Evolutionary conservation across 2,888 invertebrate genomes (phyloP).

Genomic region (Melitaea athalia): DNA sequence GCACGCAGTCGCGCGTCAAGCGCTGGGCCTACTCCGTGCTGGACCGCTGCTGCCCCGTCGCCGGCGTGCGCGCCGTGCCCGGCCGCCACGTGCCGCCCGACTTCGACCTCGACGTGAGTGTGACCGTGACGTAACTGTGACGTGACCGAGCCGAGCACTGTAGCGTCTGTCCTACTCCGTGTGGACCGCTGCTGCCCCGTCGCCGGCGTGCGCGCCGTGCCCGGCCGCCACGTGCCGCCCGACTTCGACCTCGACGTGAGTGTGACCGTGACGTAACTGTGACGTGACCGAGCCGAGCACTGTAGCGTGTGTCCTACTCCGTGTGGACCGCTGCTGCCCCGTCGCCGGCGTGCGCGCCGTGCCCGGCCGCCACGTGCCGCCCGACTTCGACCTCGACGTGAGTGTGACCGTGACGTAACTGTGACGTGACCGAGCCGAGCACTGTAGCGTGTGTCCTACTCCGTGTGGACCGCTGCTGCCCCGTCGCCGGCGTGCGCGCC

Average conservation of each 20-base stretch:
- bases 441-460: neutral
- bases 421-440: no score
- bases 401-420: neutral
- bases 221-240: no score
- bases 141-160: conserved; percentile 26
- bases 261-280: conserved; percentile 57
- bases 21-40: conserved; percentile 67
- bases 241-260: neutral
- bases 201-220: no score
- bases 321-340: conserved; percentile 64
- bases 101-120: conserved; percentile 36
- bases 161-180: neutral
- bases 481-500: no score
- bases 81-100: conserved; percentile 49
- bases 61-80: conserved; percentile 47
- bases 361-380: conserved; percentile 45
- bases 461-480: no score
- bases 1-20: conserved; percentile 57
- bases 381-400: conserved; percentile 45
- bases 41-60: conserved; percentile 61
- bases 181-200: neutral
- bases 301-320: conserved; percentile 53
- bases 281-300: conserved; percentile 57
- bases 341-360: conserved; percentile 49
- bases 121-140: conserved; percentile 46